phyloP scores from a whole-genome alignment of 2,888 invertebrate species.

The Sylvicola fuscatus region DNA sequence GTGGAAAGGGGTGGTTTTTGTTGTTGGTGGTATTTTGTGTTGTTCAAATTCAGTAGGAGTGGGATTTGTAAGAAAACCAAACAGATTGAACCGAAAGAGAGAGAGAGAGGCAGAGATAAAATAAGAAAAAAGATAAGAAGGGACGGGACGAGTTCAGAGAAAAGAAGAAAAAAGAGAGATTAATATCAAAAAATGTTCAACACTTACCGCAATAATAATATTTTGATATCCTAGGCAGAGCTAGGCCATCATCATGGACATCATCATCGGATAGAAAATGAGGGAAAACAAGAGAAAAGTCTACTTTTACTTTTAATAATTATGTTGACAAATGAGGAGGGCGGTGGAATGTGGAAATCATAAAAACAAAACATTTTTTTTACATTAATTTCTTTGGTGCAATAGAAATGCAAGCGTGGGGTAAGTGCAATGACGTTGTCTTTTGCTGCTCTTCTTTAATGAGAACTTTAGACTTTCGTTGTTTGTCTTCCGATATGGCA shows the following conservation, averaged over 20 bases:
- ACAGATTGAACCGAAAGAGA: not conserved
- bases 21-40: no score
- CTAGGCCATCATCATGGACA: conserved; percentile 18
- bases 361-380: not conserved
- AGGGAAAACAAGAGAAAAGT: conserved; percentile 5
- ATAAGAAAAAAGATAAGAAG: not conserved
- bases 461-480: no score
- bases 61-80: not conserved
- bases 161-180: not conserved
- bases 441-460: no score
- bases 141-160: not conserved
- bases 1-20: no score
- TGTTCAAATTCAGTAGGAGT: not conserved
- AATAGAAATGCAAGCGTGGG: no score
- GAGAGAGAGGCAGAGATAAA: not conserved
- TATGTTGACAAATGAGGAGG: conserved; percentile 3
- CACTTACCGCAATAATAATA: conserved; percentile 43
- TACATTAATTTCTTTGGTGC: no score
- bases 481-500: no score
- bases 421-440: no score
- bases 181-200: conserved; percentile 5
- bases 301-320: conserved; percentile 4
- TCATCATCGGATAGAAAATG: conserved; percentile 3
- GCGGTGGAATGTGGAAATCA: not conserved
- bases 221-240: conserved; percentile 39